Base-by-base conservation (phyloP, 2,113 vertebrate species). In the Perognathus longimembris region DNA sequence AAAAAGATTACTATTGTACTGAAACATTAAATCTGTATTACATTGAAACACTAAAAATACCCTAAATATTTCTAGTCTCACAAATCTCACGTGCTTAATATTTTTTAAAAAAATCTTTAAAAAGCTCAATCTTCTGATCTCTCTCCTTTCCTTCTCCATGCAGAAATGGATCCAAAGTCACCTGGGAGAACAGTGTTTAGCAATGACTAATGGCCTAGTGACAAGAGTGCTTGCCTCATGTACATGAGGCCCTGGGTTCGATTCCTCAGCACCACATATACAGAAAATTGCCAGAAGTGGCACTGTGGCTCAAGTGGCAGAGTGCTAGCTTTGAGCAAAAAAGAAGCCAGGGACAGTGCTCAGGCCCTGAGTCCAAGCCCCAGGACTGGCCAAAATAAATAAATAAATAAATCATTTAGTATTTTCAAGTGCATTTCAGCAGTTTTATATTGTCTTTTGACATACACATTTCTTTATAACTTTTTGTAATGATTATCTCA, bases 401-500 rank as follows among this genome's bases (percentile, higher is more conserved):
- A n/a, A n/a, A n/a, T n/a, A n/a, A n/a, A n/a, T 34, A 66, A 95
- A n/a, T 40, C 92, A 64, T 70, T 92, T 32, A 70, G 36, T 64
- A 59, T 28, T 91, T 92, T 78, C 95, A 92, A 91, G 67, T 6
- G n/a, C 10, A 36, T 34, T 30, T 95, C 94, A 40, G 57, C 89
- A 22, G 10, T 87, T 95, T 90, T 92, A 21, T 40, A 82, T 96
- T 93, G 89, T 94, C 82, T 96, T 97, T 85, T 96, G 94, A 95
- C 69, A 40, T 93, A 77, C 82, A 95, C 38, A 40, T 90, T 66
- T 40, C 63, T 94, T 96, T 73, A 59, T 95, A 74, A 93, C 88
- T 86, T 95, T 95, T 75, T 95, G n/a, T 77, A 94, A 93, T 97
- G 92, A 96, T 94, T 90, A 92, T 92, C 92, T 74, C 77, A 95